A percentile compares a stretch with the other conserved stretches of the same genome.
Conservation (phyloP, 2,888 invertebrate species). For the Drosophila heteroneura region DNA sequence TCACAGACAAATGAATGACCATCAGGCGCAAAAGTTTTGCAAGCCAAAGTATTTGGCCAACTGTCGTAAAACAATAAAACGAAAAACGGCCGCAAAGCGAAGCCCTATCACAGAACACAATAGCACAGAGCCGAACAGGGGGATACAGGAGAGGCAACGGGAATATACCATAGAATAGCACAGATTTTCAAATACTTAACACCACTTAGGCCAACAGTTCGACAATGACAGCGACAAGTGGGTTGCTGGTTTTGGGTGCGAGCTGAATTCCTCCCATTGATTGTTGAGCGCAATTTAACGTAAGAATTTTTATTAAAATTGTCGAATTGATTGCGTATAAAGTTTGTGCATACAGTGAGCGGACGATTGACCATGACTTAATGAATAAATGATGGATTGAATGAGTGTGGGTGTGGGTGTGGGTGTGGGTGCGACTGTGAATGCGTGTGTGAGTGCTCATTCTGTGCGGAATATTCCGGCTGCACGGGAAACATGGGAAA, state of each 20-base stretch:
- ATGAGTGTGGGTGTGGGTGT: slow-evolving; percentile 34
- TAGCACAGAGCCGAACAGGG: background rate
- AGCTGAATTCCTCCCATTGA: slow-evolving; percentile 27
- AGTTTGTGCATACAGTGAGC: slow-evolving; percentile 40
- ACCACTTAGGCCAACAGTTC: slow-evolving; percentile 71
- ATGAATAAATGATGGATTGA: slow-evolving; percentile 62
- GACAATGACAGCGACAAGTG: slow-evolving; percentile 62
- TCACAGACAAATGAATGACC: slow-evolving; percentile 79
- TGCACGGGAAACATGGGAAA: slow-evolving; percentile 27
- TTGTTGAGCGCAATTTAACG: slow-evolving; percentile 68
- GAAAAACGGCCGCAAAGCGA: slow-evolving; percentile 55
- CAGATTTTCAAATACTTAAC: slow-evolving; percentile 78
- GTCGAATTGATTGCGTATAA: slow-evolving; percentile 63
- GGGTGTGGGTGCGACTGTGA: slow-evolving; percentile 17
- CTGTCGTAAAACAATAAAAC: slow-evolving; percentile 79
- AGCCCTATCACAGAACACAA: slow-evolving; percentile 18
- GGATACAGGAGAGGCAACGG: background rate
- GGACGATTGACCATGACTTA: slow-evolving; percentile 50
- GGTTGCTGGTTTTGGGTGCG: background rate
- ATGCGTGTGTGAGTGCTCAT: background rate
- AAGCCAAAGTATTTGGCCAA: slow-evolving; percentile 75
- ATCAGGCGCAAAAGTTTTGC: slow-evolving; percentile 71
- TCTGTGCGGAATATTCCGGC: slow-evolving; percentile 32
- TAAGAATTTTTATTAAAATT: slow-evolving; percentile 79
- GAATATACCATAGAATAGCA: slow-evolving; percentile 30